These are phyloP conservation scores for Drosophila hawaiiensis DNA, from an alignment of 2,888 invertebrate species.

Conservation along the genomic window DNA sequence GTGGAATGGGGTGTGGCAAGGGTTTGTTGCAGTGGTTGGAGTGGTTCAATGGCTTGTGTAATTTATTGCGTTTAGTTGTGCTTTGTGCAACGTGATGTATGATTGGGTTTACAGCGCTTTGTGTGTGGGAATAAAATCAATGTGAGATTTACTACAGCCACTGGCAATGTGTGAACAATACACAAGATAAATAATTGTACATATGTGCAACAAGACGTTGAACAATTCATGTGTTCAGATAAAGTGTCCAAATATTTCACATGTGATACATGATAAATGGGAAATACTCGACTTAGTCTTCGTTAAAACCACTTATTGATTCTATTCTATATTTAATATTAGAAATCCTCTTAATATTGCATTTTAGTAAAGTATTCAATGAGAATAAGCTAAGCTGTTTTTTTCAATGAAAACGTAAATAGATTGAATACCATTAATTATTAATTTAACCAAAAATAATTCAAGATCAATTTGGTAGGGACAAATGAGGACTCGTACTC, in stretches of 20 bases:
- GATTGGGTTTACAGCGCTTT: constrained; percentile 63
- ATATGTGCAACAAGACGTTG: background rate
- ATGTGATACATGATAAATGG: background rate
- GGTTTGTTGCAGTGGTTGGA: background rate
- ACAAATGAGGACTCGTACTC: background rate
- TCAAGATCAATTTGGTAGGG: background rate
- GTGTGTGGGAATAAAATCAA: constrained; percentile 43
- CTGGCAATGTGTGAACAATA: constrained; percentile 24
- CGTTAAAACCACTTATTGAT: background rate
- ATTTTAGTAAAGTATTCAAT: background rate
- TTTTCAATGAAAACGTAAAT: background rate
- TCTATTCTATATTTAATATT: background rate
- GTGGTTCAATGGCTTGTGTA: background rate
- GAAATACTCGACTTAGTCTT: background rate
- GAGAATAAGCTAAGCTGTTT: background rate
- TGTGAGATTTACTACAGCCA: constrained; percentile 31
- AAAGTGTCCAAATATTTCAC: background rate
- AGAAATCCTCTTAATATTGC: rapidly evolving
- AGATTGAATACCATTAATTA: background rate
- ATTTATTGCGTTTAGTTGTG: constrained; percentile 45
- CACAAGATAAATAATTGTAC: constrained; percentile 37
- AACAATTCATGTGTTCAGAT: background rate
- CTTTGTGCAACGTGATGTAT: constrained; percentile 70
- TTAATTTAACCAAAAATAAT: background rate
- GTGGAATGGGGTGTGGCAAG: constrained; percentile 27